Percentiles rank a stretch among this genome's conserved stretches.
These are phyloP conservation scores for Labeo rohita DNA, from an alignment of 2,113 vertebrate species.

Conservation along the genomic window DNA sequence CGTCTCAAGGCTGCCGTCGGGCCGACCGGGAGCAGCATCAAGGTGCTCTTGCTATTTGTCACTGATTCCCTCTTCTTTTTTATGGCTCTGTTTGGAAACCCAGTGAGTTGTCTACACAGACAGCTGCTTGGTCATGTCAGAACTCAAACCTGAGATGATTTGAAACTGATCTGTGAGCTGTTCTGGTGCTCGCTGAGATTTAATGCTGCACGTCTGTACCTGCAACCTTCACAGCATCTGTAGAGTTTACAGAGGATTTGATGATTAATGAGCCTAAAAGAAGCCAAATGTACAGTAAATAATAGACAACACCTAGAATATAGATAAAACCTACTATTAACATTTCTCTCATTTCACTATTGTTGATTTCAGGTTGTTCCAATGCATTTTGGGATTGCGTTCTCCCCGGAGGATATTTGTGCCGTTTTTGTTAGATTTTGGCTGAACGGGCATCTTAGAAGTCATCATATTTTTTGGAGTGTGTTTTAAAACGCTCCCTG, in stretches of 20 bases:
- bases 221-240: background rate
- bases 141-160: background rate
- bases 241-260: background rate
- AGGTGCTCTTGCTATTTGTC: slow-evolving; percentile 29
- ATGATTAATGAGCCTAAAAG: slow-evolving; percentile 12
- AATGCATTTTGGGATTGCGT: background rate
- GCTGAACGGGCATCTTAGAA: background rate
- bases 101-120: background rate
- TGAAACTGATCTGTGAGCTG: background rate
- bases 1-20: slow-evolving; percentile 68
- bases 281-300: background rate
- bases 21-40: slow-evolving; percentile 52
- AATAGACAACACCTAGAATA: background rate
- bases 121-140: background rate
- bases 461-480: background rate
- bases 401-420: slow-evolving; percentile 7
- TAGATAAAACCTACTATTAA: background rate
- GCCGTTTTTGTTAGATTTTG: background rate
- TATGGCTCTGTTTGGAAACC: background rate
- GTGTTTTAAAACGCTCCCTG: background rate
- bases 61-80: background rate
- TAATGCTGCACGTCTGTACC: background rate
- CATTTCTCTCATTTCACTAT: background rate
- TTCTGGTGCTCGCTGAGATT: background rate
- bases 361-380: background rate